Base-by-base conservation (phyloP, 2,113 vertebrate species). In the Thamnaconus septentrionalis region DNA sequence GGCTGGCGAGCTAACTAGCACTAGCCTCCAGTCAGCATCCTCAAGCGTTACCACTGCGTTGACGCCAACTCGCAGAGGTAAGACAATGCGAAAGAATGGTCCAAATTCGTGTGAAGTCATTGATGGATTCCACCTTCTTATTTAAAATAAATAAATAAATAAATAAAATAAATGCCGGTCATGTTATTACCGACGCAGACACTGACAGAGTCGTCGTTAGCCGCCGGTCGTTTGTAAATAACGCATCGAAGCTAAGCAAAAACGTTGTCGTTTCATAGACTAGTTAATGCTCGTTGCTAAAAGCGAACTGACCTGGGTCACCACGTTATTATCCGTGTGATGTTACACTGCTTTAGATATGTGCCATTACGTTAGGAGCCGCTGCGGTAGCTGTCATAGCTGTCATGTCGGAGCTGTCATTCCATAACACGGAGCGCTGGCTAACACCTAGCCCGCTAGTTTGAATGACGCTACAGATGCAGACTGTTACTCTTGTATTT, bases 341-440 rank as follows among this genome's bases (percentile, higher is more conserved):
- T 31, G 44, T 18, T 52, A 52, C 12, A 43, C 2, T 31, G 18
- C 18, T 31, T 3, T 41, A 18, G 55, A 5, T 12, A 48, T 5
- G 6, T 10, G 4, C 0, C 4, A 41, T 18, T 31, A 5, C 4
- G 40, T n/a, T 1, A 3, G 4, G 9, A 60, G 40, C n/a, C 4
- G 10, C 18, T 31, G 18, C 18, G 18, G 2, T 31, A 31, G 18
- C 18, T 31, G 18, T 69, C 61, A 39, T 54, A 41, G 41, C 46
- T 66, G 65, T 75, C 59, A 66, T 51, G 66, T 48, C 53, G 55
- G 42, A 73, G 58, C 61, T 76, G 77, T 79, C 69, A 74, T 59
- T 57, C 55, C 18, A 31, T 31, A 31, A 31, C 11, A 10, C 42
- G 11, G 5, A 66, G 1, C 43, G 53, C 66, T 64, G 61, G 77